phyloP scores from a whole-genome alignment of 2,113 vertebrate genomes.

The pig (Sus scrofa) region DNA sequence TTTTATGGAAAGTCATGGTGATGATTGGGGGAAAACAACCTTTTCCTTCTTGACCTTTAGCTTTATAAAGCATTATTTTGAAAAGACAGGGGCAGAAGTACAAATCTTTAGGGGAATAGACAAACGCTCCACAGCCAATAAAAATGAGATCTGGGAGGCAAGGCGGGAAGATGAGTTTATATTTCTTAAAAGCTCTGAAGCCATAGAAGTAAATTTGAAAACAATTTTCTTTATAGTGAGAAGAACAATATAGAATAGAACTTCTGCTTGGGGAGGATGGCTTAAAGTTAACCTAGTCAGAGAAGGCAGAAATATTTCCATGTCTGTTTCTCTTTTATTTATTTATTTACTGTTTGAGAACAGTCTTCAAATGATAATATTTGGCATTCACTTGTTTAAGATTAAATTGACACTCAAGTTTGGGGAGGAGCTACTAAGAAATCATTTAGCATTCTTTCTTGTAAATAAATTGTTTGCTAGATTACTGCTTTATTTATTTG shows the following conservation, averaged over 20 bases:
- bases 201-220: not conserved
- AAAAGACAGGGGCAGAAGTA: not conserved
- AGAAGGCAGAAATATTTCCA: not conserved
- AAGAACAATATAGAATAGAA: not conserved
- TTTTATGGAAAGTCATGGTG: not conserved
- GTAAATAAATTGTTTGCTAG: too few relatives aligned
- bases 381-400: not conserved
- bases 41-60: not conserved
- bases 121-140: not conserved
- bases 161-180: not conserved
- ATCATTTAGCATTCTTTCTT: not conserved
- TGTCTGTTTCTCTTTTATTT: not conserved
- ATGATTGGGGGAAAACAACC: not conserved
- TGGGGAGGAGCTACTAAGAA: not conserved
- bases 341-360: not conserved
- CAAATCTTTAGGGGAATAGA: not conserved
- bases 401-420: not conserved
- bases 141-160: not conserved
- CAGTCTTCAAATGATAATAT: not conserved
- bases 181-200: not conserved
- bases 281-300: not conserved
- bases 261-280: not conserved
- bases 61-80: constrained; percentile 2
- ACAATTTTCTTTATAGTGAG: not conserved
- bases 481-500: too few relatives aligned